These are phyloP conservation scores for Gerosis bhagava DNA, from an alignment of 2,888 invertebrate genomes.

Conservation along the genomic window DNA sequence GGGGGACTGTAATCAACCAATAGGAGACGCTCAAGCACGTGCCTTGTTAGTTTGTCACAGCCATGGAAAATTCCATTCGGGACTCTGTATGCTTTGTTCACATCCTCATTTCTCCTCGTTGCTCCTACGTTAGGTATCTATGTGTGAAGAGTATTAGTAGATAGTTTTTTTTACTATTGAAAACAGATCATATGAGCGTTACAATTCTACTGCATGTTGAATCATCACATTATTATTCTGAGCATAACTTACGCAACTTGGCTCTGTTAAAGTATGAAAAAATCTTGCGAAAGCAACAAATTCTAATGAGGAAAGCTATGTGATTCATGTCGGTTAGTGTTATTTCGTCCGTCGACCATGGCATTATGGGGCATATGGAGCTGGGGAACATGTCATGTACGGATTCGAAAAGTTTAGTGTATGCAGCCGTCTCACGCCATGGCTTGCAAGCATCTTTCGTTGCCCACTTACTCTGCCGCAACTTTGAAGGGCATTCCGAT, in stretches of 20 bases:
- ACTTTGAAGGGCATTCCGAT: slow-evolving; percentile 98
- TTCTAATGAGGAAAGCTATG: slow-evolving; percentile 56
- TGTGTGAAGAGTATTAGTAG: slow-evolving; percentile 17
- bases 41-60: slow-evolving; percentile 67
- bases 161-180: slow-evolving; percentile 10
- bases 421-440: slow-evolving; percentile 58
- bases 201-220: slow-evolving; percentile 7
- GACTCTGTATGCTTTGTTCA: slow-evolving; percentile 1
- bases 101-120: slow-evolving; percentile 3
- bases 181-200: not conserved
- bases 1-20: slow-evolving; percentile 95
- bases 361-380: slow-evolving; percentile 48
- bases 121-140: slow-evolving; percentile 14
- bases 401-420: slow-evolving; percentile 49
- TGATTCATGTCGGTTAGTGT: slow-evolving; percentile 59
- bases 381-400: slow-evolving; percentile 57
- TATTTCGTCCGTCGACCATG: slow-evolving; percentile 52
- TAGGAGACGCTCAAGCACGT: slow-evolving; percentile 75
- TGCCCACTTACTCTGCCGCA: slow-evolving; percentile 98
- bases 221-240: slow-evolving; percentile 49
- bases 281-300: slow-evolving; percentile 41
- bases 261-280: slow-evolving; percentile 37
- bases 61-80: slow-evolving; percentile 27
- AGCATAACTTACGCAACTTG: slow-evolving; percentile 55
- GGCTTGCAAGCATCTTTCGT: slow-evolving; percentile 61